Evolutionary conservation across 2,113 vertebrate genomes (phyloP), one percentile per base, ranked within the genome.

Genomic region (Egretta garzetta): DNA sequence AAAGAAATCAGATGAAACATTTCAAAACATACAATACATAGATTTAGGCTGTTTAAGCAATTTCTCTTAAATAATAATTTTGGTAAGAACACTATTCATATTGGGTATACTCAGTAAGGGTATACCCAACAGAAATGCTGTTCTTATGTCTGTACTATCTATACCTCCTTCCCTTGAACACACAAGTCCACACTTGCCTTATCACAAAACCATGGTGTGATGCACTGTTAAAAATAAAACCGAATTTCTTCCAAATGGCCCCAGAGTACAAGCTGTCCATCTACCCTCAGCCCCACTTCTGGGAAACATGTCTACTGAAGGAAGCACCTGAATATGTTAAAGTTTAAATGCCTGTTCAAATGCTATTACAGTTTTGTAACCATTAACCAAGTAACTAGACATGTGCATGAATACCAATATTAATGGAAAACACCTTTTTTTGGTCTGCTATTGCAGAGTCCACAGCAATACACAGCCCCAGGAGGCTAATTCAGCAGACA

Each of bases 351-450:
- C 22, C 7, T 67, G 2, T 59, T 93, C 35, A 66, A 32, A 41
- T 28, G 4, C 1, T 70, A 41, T 37, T 49, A 45, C 30, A 37
- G 9, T 30, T 58, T 53, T 60, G 8, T 43, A 21, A 85, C 22
- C 5, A 1, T 47, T 59, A 63, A 22, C 2, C 19, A 19, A 16
- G 14, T 27, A 22, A 63, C 11, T 35, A 53, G 18, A 28, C 2
- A 20, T 0, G 0, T 9, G 12, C 4, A n/a, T 24, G 11, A 59
- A 27, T 68, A 45, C 23, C 49, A 21, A 28, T 10, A 1, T 24
- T 56, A 41, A 37, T 20, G 27, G 16, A 8, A 58, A 87, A 37
- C 24, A 4, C 1, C 4, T 64, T 3, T 74, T 76, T 59, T 47
- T 43, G 14, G 5, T 28, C 14, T 4, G 7, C 14, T 64, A 1